phyloP scores from a whole-genome alignment of 2,797 vertebrate genomes.

The Epinephelus awoara region DNA sequence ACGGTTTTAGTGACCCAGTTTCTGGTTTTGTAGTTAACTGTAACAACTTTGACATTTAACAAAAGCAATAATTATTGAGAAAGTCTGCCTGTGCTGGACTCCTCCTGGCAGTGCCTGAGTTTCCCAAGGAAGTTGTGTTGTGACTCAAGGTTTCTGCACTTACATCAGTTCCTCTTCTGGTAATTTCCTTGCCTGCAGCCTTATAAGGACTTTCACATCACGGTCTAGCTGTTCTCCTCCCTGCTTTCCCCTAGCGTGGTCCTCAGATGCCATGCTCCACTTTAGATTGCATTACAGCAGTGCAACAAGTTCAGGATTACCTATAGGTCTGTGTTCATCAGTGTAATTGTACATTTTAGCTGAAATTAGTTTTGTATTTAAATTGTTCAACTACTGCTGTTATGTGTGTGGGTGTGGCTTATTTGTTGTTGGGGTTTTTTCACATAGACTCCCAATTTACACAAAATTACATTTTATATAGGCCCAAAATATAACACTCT shows the following conservation, averaged over 20 bases:
- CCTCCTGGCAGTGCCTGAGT: constrained; percentile 82
- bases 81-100: constrained; percentile 50
- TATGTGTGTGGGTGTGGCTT: neutral
- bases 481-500: neutral
- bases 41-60: constrained; percentile 24
- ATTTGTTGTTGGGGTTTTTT: neutral
- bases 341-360: constrained; percentile 5
- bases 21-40: constrained; percentile 21
- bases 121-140: constrained; percentile 87
- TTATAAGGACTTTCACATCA: constrained; percentile 92
- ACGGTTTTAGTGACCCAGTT: neutral
- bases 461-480: constrained; percentile 3
- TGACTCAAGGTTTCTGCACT: constrained; percentile 95
- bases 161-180: constrained; percentile 92
- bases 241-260: constrained; percentile 65
- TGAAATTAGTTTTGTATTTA: constrained; percentile 4
- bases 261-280: constrained; percentile 65
- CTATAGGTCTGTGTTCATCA: constrained; percentile 3
- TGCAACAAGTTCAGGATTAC: constrained; percentile 20
- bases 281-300: constrained; percentile 53
- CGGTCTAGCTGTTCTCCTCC: constrained; percentile 68
- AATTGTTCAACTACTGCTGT: constrained; percentile 2
- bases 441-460: neutral
- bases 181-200: constrained; percentile 91
- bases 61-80: constrained; percentile 57